Evolutionary conservation across 2,113 vertebrate species (phyloP), one percentile per base, ranked within the genome.

Genomic region (Tychaedon coryphoeus): DNA sequence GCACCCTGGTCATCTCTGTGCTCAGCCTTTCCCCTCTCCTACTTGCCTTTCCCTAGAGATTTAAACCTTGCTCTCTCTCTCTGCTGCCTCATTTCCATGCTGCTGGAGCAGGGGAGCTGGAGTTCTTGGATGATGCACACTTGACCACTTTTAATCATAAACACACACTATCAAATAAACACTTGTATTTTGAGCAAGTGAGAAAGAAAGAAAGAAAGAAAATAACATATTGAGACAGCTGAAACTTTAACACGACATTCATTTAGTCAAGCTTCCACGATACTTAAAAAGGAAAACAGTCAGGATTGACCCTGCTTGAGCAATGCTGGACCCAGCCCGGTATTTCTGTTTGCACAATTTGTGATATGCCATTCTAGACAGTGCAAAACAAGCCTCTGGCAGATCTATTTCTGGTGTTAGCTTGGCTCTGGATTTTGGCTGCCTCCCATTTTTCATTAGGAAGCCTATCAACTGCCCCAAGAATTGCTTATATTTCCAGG

Each of bases 401-500:
- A 93, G 75, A 92, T 89, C 91, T 97, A 93, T 96, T 97, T 92
- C 95, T 95, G 91, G 88, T 82, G 34, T 61, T 43, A 57, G 47
- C 71, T 94, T 97, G 93, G 86, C 95, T 96, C 88, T 3, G 25
- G 53, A 77, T 81, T 88, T 95, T 93, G 97, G 97, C 95, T 70
- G 65, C 91, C 69, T 96, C 94, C 95, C 95, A 93, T 71, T 73
- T 87, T 64, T 95, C 88, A 96, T 93, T 64, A 95, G 69, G 82
- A 92, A 93, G 77, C 60, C 76, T 95, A 94, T 92, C 94, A 94
- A 74, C 89, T 78, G 89, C 90, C 97, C 89, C 69, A 22, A 93
- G 67, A 90, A 93, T 79, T 95, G 92, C 91, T 77, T 71, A 64
- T 88, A 74, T 97, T 98, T 98, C 98, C 98, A 97, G 98, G 98